These are phyloP conservation scores for Sebastes elongatus DNA, from an alignment of 2,797 vertebrate genomes.

Conservation along the genomic window DNA sequence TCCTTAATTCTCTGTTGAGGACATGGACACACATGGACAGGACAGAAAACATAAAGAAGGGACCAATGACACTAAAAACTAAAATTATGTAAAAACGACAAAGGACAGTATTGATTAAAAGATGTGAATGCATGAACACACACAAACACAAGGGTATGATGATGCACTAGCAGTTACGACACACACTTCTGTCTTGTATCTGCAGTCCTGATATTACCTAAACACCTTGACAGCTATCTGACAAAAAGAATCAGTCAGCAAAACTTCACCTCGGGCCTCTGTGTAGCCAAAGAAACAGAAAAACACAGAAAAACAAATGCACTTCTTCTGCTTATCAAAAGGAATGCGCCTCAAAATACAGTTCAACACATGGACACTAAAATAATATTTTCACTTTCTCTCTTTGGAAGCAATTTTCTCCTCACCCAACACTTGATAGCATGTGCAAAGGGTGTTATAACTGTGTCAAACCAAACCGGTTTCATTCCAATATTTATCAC, in stretches of 20 bases:
- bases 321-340: not conserved
- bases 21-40: not conserved
- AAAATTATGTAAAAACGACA: not conserved
- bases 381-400: not conserved
- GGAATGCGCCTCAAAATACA: not conserved
- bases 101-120: not conserved
- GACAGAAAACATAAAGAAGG: too few relatives aligned
- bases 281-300: not conserved
- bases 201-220: conserved; percentile 79
- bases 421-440: not conserved
- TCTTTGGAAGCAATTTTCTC: not conserved
- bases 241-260: not conserved
- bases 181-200: conserved; percentile 56
- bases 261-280: not conserved
- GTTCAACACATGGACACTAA: not conserved
- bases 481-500: conserved; percentile 22
- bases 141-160: not conserved
- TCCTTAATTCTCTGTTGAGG: not conserved
- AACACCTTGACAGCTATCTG: conserved; percentile 9
- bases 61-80: not conserved
- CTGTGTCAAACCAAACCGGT: conserved; percentile 3
- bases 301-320: not conserved
- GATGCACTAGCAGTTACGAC: not conserved
- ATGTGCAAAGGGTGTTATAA: conserved; percentile 2
- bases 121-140: not conserved